Evolutionary conservation across 2,797 vertebrate species (phyloP), one percentile per base, ranked within the genome.

Genomic region (Streptopelia turtur): DNA sequence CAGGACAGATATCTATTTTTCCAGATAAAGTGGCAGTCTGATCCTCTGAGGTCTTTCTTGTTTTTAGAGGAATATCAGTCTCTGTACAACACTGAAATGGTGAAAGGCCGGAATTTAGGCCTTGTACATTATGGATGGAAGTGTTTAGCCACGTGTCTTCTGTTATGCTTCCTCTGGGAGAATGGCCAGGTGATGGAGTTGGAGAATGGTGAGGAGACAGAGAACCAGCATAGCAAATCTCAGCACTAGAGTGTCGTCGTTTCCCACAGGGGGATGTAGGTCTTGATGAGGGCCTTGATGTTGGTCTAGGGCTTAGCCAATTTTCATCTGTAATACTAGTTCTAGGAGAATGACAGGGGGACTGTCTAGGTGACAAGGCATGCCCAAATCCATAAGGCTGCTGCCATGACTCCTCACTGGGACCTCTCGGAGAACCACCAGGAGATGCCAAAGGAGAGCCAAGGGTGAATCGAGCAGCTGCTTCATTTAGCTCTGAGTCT

Each of bases 301-400:
- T 98, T 43, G 99, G 98, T 59, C 99, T 98, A 5, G 99, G 99
- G 96, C 99, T 99, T n/a, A 99, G 98, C 99, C 99, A 99, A 78
- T 99, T 99, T 97, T 99, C 99, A 96, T 99, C 99, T 16, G 99
- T 99, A 97, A 99, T 98, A 92, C 99, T 99, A 97, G 98, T 99
- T 97, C 99, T 99, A 22, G 99, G 99, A 66, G 99, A 99, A 96
- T 99, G 99, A 96, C 99, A 99, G 77, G 99, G 99, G 41, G 99
- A 99, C 83, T 99, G 99, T n/a, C 99, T 98, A 21, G 99, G 99
- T 39, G 99, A 99, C 94, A 99, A 98, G 71, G 98, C 98, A 80
- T 98, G 97, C 71, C 98, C 98, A 96, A 98, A 98, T 80, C 98
- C 98, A 52, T 98, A 98, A 2, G 98, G 98, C 75, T 98, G 98